Base-by-base conservation (phyloP, 2,797 vertebrate species). In the Oreonectes daqikongensis region DNA sequence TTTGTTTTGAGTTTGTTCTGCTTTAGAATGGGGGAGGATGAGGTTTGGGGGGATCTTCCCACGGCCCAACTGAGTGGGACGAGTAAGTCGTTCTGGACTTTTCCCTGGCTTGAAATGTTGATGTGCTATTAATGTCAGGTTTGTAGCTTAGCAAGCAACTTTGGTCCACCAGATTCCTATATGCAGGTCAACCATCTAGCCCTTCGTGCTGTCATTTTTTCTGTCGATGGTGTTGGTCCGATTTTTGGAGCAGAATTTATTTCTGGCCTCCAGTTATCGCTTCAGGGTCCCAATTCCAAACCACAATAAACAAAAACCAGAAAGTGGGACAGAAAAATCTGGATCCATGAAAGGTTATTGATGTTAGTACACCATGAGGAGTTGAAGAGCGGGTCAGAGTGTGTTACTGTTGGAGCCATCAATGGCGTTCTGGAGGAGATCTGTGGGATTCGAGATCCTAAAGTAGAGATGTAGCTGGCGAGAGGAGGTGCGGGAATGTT, bases 1-100 rank as follows among this genome's bases (percentile, higher is more conserved):
- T 79, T 79, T 83, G 48, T 85, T 82, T 85, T 74, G 42, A 69
- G 72, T 76, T 78, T 35, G 42, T 80, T 74, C 64, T 77, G 44
- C 79, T 67, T 67, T 20, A 17, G 28, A 40, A 52, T 67, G 63
- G 53, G 12, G 57, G 11, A 30, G 44, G 24, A 53, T 22, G 35
- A 65, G 57, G 30, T 44, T 48, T 69, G 57, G 59, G 66, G 44
- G 74, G 24, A 82, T 78, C 78, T 86, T 86, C 85, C 78, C 85
- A 86, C 79, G 85, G 63, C 73, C 80, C 75, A 53, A 64, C 0
- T 2, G 9, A 44, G 32, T 8, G 24, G 59, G 30, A 69, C 15
- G 42, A 18, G 17, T 15, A 50, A n/a, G n/a, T n/a, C n/a, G 6
- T 32, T 61, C 11, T 35, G 59, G 30, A 32, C 18, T 18, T 30